Conservation (phyloP, 2,888 invertebrate species). For the Andrena bucephala region DNA sequence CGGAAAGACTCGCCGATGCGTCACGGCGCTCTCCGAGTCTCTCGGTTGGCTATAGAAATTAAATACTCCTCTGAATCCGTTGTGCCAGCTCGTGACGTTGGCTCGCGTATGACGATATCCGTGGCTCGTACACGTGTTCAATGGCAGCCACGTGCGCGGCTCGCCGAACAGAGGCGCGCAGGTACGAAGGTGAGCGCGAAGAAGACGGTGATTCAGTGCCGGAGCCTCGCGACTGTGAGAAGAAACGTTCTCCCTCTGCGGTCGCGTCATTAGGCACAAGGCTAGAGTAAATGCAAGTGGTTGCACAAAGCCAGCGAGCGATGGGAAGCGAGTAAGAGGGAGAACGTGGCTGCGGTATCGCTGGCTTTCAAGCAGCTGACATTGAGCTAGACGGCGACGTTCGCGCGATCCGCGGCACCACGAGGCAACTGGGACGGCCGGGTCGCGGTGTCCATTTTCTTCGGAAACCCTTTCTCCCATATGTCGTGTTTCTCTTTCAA, state of each 20-base stretch:
- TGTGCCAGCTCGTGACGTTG: not conserved
- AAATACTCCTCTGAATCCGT: not conserved
- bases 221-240: slow-evolving; percentile 56
- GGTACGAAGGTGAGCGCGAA: slow-evolving; percentile 15
- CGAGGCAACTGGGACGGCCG: not conserved
- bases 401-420: slow-evolving; percentile 25
- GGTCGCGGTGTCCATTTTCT: not conserved
- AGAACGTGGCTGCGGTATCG: slow-evolving; percentile 43
- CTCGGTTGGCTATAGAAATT: too few species aligned
- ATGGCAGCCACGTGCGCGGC: slow-evolving; percentile 26
- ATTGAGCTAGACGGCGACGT: slow-evolving; percentile 66
- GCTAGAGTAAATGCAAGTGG: slow-evolving; percentile 71
- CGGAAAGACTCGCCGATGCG: too few species aligned
- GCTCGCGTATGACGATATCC: not conserved
- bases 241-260: slow-evolving; percentile 68
- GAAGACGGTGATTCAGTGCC: slow-evolving; percentile 48
- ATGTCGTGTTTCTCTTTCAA: not conserved
- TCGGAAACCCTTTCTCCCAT: too few species aligned
- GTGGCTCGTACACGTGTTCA: slow-evolving; percentile 11
- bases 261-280: slow-evolving; percentile 81
- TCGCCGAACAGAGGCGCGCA: slow-evolving; percentile 17
- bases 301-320: slow-evolving; percentile 68
- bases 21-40: too few species aligned
- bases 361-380: slow-evolving; percentile 61
- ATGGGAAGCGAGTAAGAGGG: slow-evolving; percentile 32